A percentile compares a stretch with the other conserved stretches of the same genome.
Conservation (phyloP, 2,797 vertebrate genomes). For the Pangasius sanitwongsei region DNA sequence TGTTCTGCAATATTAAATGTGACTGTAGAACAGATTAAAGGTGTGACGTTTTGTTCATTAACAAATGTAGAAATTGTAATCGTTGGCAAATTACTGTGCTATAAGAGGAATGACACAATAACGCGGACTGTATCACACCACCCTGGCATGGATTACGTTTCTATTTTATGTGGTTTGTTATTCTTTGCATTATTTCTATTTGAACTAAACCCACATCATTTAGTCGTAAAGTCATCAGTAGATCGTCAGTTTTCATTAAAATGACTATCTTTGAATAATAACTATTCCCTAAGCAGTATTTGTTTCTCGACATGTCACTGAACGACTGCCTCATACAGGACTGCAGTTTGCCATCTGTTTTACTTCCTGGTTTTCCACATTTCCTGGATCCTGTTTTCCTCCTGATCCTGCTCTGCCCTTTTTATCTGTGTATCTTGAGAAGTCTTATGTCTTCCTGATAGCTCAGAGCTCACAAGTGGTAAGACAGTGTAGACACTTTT, state of each 20-base stretch:
- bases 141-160: background rate
- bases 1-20: background rate
- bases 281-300: no score
- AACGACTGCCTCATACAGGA: background rate
- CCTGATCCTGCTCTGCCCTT: background rate
- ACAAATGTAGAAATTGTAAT: background rate
- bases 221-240: no score
- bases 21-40: background rate
- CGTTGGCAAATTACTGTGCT: background rate
- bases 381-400: conserved; percentile 7
- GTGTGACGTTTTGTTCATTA: background rate
- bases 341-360: background rate
- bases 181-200: no score
- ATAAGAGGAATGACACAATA: background rate
- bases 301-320: background rate
- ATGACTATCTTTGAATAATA: background rate
- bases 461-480: background rate
- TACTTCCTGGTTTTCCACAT: background rate
- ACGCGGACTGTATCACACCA: background rate
- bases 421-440: background rate
- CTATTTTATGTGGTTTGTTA: no score
- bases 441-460: background rate
- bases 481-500: no score
- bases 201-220: no score
- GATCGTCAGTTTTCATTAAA: background rate